Evolutionary conservation across 2,888 invertebrate species (phyloP).

Genomic region (Epinotia demarniana): DNA sequence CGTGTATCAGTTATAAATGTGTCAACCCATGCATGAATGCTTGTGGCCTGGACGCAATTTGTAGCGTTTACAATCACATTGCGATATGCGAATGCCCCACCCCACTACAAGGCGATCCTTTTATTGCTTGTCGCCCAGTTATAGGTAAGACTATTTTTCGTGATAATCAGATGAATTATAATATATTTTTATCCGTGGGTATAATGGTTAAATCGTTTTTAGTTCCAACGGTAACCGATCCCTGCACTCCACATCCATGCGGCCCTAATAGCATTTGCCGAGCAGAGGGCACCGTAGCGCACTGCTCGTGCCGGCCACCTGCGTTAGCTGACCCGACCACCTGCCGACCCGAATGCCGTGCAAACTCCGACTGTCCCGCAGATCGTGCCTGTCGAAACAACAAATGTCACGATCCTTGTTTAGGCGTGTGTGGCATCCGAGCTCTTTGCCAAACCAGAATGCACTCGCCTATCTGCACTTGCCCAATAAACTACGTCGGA

Average conservation of each 20-base stretch:
- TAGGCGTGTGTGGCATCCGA: constrained; percentile 90
- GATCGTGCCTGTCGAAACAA: constrained; percentile 87
- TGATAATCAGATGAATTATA: neutral
- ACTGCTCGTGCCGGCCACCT: constrained; percentile 88
- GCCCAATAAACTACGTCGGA: constrained; percentile 87
- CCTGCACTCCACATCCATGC: constrained; percentile 89
- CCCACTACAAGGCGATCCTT: constrained; percentile 91
- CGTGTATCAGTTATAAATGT: constrained; percentile 90
- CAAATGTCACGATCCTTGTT: constrained; percentile 89
- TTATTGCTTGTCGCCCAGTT: constrained; percentile 86
- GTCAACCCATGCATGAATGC: constrained; percentile 89
- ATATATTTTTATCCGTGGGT: neutral
- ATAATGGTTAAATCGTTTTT: constrained; percentile 42
- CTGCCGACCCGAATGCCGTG: constrained; percentile 90
- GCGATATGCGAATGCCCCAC: constrained; percentile 90
- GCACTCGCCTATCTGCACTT: constrained; percentile 91
- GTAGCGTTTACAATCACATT: constrained; percentile 90
- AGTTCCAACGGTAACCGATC: constrained; percentile 73
- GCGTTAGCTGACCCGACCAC: constrained; percentile 90
- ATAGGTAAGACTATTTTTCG: constrained; percentile 68
- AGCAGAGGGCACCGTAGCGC: constrained; percentile 86
- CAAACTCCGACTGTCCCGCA: constrained; percentile 87
- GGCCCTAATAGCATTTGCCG: constrained; percentile 89
- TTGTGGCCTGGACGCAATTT: constrained; percentile 89
- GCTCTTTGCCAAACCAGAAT: constrained; percentile 89